Evolutionary conservation across 2,797 vertebrate species (phyloP).

Genomic region (Molothrus ater): DNA sequence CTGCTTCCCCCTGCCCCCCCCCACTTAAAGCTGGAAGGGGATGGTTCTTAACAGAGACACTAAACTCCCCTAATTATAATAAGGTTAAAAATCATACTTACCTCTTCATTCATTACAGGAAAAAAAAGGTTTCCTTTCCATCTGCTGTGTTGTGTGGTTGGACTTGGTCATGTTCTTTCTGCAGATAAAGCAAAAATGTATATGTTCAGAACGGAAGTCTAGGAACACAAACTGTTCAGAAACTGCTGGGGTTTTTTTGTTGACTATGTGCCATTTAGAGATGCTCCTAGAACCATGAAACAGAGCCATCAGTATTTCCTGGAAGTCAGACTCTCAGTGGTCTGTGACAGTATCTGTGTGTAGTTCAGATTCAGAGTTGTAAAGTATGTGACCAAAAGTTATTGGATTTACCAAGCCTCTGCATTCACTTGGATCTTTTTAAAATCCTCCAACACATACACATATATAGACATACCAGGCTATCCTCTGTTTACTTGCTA

Average conservation of each 20-base stretch:
- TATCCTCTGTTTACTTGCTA: slow-evolving; percentile 32
- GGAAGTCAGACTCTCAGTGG: neutral
- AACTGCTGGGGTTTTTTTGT: neutral
- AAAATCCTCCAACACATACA: neutral
- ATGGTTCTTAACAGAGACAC: neutral
- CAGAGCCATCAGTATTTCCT: neutral
- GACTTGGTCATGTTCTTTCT: neutral
- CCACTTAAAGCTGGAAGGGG: neutral
- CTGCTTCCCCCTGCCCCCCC: neutral
- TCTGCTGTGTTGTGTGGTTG: neutral
- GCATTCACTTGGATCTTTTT: neutral
- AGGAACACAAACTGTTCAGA: neutral
- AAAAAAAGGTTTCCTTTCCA: neutral
- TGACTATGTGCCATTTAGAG: neutral
- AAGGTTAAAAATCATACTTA: neutral
- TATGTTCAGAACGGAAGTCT: neutral
- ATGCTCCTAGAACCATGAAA: neutral
- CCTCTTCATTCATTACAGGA: neutral
- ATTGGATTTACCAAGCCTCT: neutral
- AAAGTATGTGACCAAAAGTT: neutral
- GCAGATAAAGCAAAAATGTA: neutral
- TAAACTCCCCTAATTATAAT: neutral
- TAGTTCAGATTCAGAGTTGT: neutral
- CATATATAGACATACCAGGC: neutral
- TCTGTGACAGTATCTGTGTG: neutral